These are phyloP conservation scores for Thymelicus acteon DNA, from an alignment of 2,888 invertebrate genomes.

Conservation along the genomic window DNA sequence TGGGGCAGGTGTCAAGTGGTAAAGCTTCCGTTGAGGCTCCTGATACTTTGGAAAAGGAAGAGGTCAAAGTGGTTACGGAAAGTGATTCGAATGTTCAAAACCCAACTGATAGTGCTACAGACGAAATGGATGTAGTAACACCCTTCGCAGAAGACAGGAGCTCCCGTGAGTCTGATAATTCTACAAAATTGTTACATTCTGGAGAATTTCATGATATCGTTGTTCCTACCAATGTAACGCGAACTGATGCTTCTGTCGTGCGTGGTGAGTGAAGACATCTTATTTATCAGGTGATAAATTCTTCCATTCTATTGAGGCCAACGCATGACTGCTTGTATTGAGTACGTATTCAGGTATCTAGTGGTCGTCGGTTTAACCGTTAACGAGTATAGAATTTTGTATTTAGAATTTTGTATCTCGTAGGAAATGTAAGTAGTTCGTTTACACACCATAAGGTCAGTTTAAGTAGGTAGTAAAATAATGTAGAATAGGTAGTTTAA, in stretches of 20 bases:
- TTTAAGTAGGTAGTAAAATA: constrained; percentile 11
- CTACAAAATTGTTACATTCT: constrained; percentile 70
- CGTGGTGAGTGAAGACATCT: constrained; percentile 85
- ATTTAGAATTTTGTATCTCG: constrained; percentile 5
- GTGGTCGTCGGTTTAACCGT: constrained; percentile 41
- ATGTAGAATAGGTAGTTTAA: neutral
- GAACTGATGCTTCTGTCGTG: constrained; percentile 75
- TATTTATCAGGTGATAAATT: constrained; percentile 81
- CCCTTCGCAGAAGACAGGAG: constrained; percentile 54
- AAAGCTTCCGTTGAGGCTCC: constrained; percentile 7
- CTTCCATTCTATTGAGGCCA: constrained; percentile 76
- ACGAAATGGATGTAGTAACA: constrained; percentile 75
- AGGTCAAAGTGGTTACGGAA: neutral
- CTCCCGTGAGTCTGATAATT: constrained; percentile 46
- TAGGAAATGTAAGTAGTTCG: constrained; percentile 7
- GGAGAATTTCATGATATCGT: constrained; percentile 83
- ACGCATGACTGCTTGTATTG: constrained; percentile 73
- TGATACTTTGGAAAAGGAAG: neutral
- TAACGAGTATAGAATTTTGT: neutral
- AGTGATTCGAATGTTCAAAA: constrained; percentile 13
- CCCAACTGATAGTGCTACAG: constrained; percentile 48
- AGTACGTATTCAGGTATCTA: constrained; percentile 53
- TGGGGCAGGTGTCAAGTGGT: constrained; percentile 18
- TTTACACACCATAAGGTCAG: neutral
- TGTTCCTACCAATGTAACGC: constrained; percentile 74